phyloP scores from a whole-genome alignment of 2,113 vertebrate species.

The Ptilonorhynchus violaceus region DNA sequence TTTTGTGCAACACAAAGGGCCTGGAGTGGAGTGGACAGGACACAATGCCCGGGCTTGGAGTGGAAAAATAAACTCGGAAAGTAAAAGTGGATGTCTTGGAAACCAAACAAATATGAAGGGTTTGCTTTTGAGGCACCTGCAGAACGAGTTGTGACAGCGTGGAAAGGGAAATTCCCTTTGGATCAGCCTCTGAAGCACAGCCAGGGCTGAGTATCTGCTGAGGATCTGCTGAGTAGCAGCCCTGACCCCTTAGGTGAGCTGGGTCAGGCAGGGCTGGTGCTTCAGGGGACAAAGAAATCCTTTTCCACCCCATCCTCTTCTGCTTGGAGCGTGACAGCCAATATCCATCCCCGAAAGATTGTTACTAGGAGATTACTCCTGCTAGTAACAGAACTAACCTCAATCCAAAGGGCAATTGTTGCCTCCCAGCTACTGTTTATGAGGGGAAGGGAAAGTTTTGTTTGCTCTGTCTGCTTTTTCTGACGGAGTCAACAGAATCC shows the following conservation, averaged over 20 bases:
- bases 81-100: background rate
- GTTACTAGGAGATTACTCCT: background rate
- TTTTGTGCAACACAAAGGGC: background rate
- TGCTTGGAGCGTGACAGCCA: background rate
- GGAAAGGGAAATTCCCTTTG: background rate
- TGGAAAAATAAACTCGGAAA: background rate
- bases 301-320: background rate
- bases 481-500: background rate
- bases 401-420: background rate
- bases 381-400: background rate
- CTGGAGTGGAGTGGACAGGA: background rate
- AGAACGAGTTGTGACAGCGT: rapidly evolving
- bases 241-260: background rate
- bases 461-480: background rate
- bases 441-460: background rate
- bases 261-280: background rate
- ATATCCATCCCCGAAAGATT: rapidly evolving
- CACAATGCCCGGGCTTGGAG: background rate
- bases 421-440: background rate
- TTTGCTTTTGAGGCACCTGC: background rate
- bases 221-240: background rate
- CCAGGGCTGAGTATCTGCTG: background rate
- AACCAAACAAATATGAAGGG: background rate
- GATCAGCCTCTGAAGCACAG: background rate
- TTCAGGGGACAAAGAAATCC: background rate